These are phyloP conservation scores for Sterrhoptilus dennistouni DNA, from an alignment of 2,113 vertebrate genomes.

Conservation along the genomic window DNA sequence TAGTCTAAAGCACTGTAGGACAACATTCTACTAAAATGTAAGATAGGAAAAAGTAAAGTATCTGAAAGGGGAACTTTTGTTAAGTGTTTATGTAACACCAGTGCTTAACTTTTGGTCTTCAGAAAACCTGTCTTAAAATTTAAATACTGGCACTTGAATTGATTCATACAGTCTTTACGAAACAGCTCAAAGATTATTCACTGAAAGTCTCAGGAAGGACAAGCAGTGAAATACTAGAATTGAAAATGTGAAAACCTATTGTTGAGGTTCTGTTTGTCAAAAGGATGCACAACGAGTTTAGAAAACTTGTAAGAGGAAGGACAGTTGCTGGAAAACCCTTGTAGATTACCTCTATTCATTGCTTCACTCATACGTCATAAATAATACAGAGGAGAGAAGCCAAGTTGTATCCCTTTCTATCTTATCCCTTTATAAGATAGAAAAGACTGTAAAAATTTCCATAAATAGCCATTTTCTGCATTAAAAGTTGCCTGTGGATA, in stretches of 20 bases:
- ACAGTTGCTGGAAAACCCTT: neutral
- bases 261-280: neutral
- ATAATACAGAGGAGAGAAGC: neutral
- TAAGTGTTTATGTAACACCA: neutral
- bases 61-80: neutral
- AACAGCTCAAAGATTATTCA: neutral
- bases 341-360: neutral
- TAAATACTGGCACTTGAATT: neutral
- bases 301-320: neutral
- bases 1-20: neutral
- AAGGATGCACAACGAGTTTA: neutral
- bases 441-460: constrained; percentile 1
- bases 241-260: neutral
- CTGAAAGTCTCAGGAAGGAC: neutral
- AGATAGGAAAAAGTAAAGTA: neutral
- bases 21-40: neutral
- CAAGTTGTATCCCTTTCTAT: neutral
- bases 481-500: neutral
- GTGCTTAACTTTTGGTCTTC: neutral
- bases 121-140: neutral
- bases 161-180: neutral
- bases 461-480: constrained; percentile 29
- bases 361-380: neutral
- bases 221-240: neutral
- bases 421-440: neutral